Percentiles rank a stretch among this genome's conserved stretches.
Conservation (phyloP, 2,888 invertebrate genomes). For the Trachelus troglodyta region DNA sequence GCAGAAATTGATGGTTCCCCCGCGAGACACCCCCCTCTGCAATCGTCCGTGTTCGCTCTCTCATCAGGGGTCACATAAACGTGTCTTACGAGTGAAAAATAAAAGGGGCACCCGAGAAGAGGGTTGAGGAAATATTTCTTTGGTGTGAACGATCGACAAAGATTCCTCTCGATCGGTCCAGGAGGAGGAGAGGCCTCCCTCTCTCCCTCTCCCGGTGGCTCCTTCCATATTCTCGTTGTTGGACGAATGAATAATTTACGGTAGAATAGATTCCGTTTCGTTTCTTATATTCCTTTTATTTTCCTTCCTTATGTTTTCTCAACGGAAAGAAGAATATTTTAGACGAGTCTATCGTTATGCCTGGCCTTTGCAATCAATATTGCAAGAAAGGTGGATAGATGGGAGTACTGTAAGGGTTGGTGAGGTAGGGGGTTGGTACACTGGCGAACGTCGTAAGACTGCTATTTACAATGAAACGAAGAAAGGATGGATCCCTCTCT, state of each 20-base stretch:
- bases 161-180: background rate
- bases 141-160: background rate
- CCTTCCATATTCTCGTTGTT: background rate
- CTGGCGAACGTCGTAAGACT: slow-evolving; percentile 37
- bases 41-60: background rate
- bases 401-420: slow-evolving; percentile 21
- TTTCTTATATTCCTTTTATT: background rate
- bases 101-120: background rate
- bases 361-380: slow-evolving; percentile 57
- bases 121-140: background rate
- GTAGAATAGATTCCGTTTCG: background rate
- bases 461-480: slow-evolving; percentile 55
- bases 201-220: no score
- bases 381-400: slow-evolving; percentile 50
- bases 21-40: background rate
- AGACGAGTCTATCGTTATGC: slow-evolving; percentile 44
- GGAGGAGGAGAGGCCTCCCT: no score
- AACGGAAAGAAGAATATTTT: slow-evolving; percentile 5
- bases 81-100: background rate
- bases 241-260: background rate
- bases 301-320: background rate
- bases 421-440: slow-evolving; percentile 25
- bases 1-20: background rate
- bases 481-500: slow-evolving; percentile 41
- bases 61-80: background rate